Evolutionary conservation across 2,888 invertebrate genomes (phyloP).

Genomic region (Morpho helenor): DNA sequence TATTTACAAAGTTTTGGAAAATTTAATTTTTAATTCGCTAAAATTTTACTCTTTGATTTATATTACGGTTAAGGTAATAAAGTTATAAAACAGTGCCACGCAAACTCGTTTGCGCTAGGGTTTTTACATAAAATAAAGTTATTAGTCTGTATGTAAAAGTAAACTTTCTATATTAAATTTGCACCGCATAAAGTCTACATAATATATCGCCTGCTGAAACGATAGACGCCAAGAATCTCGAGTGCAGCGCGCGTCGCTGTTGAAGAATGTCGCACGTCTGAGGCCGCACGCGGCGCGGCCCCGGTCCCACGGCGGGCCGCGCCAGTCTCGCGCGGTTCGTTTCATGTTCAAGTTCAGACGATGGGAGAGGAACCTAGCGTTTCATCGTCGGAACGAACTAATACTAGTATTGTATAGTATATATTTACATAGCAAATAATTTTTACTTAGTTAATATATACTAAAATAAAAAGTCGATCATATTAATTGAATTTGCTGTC

Average conservation of each 20-base stretch:
- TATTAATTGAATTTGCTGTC: constrained; percentile 81
- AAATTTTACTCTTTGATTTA: constrained; percentile 78
- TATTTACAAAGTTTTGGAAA: constrained; percentile 78
- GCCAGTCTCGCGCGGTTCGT: constrained; percentile 33
- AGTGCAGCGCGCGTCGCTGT: constrained; percentile 51
- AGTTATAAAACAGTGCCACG: constrained; percentile 75
- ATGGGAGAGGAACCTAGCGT: constrained; percentile 66
- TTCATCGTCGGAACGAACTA: constrained; percentile 72
- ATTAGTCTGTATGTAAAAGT: constrained; percentile 74
- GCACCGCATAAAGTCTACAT: constrained; percentile 70
- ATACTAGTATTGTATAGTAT: constrained; percentile 75
- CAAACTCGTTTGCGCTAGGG: constrained; percentile 75
- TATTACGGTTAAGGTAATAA: constrained; percentile 73
- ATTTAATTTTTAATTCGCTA: constrained; percentile 79
- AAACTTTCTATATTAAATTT: constrained; percentile 75
- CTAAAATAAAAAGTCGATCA: constrained; percentile 75
- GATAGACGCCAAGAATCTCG: constrained; percentile 78
- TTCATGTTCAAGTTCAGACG: constrained; percentile 63
- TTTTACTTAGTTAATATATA: constrained; percentile 78
- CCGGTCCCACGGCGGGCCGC: constrained; percentile 71
- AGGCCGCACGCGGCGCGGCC: constrained; percentile 7
- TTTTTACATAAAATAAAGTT: constrained; percentile 76
- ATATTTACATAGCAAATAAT: constrained; percentile 77
- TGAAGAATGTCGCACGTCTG: constrained; percentile 10
- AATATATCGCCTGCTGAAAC: constrained; percentile 56